These are phyloP conservation scores for Gephyroberyx darwinii DNA, from an alignment of 2,797 vertebrate species.

Conservation along the genomic window DNA sequence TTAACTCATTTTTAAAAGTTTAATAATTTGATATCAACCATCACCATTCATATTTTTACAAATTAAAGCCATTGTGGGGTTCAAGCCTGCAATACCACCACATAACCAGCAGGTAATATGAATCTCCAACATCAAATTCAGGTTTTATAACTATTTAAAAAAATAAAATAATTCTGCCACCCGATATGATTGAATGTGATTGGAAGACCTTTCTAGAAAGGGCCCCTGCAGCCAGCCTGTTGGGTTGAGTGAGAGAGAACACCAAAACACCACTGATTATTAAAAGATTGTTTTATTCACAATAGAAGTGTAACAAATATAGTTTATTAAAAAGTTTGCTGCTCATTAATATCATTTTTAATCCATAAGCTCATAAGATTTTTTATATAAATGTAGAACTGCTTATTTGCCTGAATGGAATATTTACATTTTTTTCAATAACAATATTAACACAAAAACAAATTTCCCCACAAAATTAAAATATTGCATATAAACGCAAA, in stretches of 20 bases:
- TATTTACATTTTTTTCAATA: conserved; percentile 85
- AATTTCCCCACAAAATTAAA: conserved; percentile 77
- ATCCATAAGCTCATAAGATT: conserved; percentile 86
- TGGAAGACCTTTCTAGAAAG: too few species aligned
- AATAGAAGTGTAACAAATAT: conserved; percentile 99
- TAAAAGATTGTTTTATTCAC: conserved; percentile 98
- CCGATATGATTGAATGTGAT: too few species aligned
- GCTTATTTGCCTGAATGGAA: conserved; percentile 80
- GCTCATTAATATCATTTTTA: conserved; percentile 89
- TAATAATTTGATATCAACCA: too few species aligned
- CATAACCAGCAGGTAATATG: too few species aligned
- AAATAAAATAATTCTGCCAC: too few species aligned
- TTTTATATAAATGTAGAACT: conserved; percentile 91
- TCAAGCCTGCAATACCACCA: too few species aligned
- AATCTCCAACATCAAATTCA: too few species aligned
- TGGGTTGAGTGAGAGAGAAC: neutral
- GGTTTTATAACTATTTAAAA: too few species aligned
- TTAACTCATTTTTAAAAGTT: too few species aligned
- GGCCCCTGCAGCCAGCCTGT: too few species aligned
- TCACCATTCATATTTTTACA: too few species aligned
- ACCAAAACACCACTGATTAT: conserved; percentile 70
- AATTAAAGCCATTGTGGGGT: too few species aligned
- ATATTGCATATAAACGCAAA: conserved; percentile 73
- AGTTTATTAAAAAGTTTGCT: conserved; percentile 99
- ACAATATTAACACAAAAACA: conserved; percentile 73